Conservation (phyloP, 2,888 invertebrate species). For the Hemaris fuciformis region DNA sequence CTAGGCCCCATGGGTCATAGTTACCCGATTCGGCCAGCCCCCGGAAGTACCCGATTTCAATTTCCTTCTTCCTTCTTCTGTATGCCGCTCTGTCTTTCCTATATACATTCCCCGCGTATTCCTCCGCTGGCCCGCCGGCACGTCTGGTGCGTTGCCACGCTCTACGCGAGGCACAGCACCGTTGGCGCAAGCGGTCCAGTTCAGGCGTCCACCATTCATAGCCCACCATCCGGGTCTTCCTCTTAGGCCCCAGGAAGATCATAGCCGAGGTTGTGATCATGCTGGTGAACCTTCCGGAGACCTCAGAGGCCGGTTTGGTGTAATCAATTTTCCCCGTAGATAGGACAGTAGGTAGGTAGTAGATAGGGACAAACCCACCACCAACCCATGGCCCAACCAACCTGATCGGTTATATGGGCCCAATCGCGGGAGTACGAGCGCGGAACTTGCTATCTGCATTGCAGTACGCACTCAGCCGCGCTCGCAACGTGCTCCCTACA, state of each 20-base stretch:
- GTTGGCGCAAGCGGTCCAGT: not conserved
- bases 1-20: conserved; percentile 27
- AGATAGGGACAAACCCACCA: not conserved
- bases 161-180: not conserved
- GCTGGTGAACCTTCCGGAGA: not conserved
- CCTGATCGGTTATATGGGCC: not conserved
- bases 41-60: not conserved
- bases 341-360: not conserved
- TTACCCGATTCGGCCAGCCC: conserved; percentile 21
- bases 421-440: not conserved
- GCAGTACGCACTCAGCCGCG: not conserved
- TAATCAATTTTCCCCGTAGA: no score
- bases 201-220: conserved; percentile 21
- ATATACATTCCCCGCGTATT: not conserved
- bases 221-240: not conserved
- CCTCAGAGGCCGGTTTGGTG: no score
- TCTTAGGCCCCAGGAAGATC: not conserved
- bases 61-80: not conserved
- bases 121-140: no score
- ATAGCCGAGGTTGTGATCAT: not conserved
- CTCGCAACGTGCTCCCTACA: not conserved
- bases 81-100: not conserved
- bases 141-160: conserved; percentile 10
- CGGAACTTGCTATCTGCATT: not conserved
- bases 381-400: not conserved